Base-by-base conservation (phyloP, 2,113 vertebrate species). In the Ochotona curzoniae region DNA sequence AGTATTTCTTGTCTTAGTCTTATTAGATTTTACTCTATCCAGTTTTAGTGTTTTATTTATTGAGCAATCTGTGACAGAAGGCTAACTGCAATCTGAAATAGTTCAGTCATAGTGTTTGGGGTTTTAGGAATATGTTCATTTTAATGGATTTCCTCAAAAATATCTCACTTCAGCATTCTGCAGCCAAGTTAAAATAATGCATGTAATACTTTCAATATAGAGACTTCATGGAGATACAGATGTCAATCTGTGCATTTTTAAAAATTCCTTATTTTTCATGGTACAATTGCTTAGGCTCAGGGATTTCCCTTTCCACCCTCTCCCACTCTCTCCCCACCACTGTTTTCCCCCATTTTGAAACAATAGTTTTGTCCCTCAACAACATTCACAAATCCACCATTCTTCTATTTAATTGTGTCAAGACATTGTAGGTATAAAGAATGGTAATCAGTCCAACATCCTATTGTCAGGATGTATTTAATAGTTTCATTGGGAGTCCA, bases 51-150 rank as follows among this genome's bases (percentile, higher is more conserved):
- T 80, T 91, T 89, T 32, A 54, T 93, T 96, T 89, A 71, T 76
- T 96, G 54, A 93, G 32, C 25, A 83, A 54, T 5, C 20, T 70
- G 28, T 84, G 93, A 67, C 81, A 84, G 80, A 87, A 93, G 66
- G 90, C 71, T 84, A 89, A 44, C 30, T 85, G 49, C 64, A 78
- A 23, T 69, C 73, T 88, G 85, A 87, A 73, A 95, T 61, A 78
- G 25, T 90, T 96, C 63, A 87, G 90, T 87, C 73, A 83, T 13
- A 26, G 95, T 57, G 63, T 93, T 85, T 57, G 32, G 78, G 83
- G 23, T 87, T 38, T 44, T 90, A 90, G 66, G 70, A 93, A 75
- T 76, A 51, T 30, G 57, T 87, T 87, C 38, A 30, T 74, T 92
- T 67, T 76, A 83, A 69, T 64, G 92, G 84, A 64, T 93, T 87